phyloP scores from a whole-genome alignment of 2,113 vertebrate species.

The Serinus canaria region DNA sequence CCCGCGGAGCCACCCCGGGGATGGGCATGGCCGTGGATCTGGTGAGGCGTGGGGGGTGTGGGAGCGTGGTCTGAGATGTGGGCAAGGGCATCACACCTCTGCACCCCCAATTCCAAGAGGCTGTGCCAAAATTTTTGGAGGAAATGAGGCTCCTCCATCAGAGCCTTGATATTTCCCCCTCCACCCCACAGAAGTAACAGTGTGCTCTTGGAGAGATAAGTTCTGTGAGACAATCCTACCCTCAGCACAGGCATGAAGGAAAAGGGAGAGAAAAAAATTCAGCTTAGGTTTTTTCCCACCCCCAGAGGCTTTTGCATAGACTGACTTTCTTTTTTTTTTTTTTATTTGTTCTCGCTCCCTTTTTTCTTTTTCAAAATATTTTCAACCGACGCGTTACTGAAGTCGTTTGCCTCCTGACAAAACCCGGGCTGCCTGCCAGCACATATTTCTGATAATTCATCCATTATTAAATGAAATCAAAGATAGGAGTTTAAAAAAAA shows the following conservation, averaged over 20 bases:
- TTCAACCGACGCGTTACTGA: not conserved
- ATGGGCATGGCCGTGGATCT: accelerated
- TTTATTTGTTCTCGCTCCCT: not conserved
- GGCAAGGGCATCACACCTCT: accelerated
- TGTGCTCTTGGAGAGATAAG: no score
- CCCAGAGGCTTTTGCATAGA: not conserved
- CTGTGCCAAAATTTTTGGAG: not conserved
- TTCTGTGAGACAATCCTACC: not conserved
- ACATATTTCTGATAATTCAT: conserved; percentile 51
- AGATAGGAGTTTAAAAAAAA: not conserved
- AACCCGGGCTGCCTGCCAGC: conserved; percentile 33
- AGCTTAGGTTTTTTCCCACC: not conserved
- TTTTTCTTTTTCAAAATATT: conserved; percentile 9
- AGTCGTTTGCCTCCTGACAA: conserved; percentile 19
- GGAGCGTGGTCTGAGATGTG: accelerated
- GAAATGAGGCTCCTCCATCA: not conserved
- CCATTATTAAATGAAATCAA: conserved; percentile 54
- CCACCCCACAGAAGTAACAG: not conserved
- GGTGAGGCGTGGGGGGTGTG: accelerated
- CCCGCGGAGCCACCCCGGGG: accelerated
- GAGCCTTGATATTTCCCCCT: not conserved
- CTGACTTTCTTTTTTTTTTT: not conserved
- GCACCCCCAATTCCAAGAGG: accelerated
- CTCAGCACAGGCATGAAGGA: not conserved
- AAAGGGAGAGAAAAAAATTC: not conserved